A percentile compares a stretch with the other conserved stretches of the same genome.
Evolutionary conservation across 1,140 invertebrate species (phyloP).

Genomic region (Anastrepha obliqua): DNA sequence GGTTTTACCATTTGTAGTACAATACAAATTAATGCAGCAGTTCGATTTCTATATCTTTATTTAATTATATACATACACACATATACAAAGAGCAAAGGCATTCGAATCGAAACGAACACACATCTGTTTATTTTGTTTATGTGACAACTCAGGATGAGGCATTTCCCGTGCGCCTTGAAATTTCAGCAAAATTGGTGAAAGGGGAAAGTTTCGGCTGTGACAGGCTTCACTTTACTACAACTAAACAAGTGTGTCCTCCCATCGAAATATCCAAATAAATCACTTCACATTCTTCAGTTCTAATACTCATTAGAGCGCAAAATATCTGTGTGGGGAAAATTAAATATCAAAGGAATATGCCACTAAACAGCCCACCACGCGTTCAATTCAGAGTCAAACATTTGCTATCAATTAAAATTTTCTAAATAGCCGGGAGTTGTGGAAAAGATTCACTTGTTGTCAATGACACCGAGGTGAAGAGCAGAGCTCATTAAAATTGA

Average conservation of each 20-base stretch:
- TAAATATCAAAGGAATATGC: constrained; percentile 5
- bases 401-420: constrained; percentile 42
- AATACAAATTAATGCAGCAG: too few relatives aligned
- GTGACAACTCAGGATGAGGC: too few relatives aligned
- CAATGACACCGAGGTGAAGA: background rate
- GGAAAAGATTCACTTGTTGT: background rate
- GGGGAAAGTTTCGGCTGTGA: too few relatives aligned
- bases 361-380: background rate
- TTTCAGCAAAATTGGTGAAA: too few relatives aligned
- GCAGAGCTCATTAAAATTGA: constrained; percentile 46
- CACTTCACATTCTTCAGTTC: background rate
- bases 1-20: too few relatives aligned
- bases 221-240: background rate
- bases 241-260: background rate
- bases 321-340: constrained; percentile 13
- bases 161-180: too few relatives aligned
- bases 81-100: too few relatives aligned
- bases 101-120: too few relatives aligned
- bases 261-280: background rate
- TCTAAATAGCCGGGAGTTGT: constrained; percentile 1
- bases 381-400: background rate
- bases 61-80: too few relatives aligned
- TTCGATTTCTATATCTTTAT: too few relatives aligned
- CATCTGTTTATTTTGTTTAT: too few relatives aligned
- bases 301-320: constrained; percentile 9